Evolutionary conservation across 2,797 vertebrate species (phyloP).

Genomic region (Gymnoscopelus microlampas): DNA sequence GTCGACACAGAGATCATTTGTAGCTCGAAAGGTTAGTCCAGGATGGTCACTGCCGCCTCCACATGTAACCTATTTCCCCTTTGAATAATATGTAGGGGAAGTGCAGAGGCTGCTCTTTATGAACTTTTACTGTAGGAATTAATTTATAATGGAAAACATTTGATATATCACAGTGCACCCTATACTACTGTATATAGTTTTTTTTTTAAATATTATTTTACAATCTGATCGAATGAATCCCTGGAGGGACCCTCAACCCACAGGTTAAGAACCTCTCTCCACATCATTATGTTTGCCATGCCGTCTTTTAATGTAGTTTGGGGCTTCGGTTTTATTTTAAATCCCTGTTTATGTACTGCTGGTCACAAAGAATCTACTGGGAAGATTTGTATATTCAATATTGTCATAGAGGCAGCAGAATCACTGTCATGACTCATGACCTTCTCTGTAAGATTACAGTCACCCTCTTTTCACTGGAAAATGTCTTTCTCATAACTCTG

Average conservation of each 20-base stretch:
- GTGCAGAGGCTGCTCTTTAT: too few species aligned
- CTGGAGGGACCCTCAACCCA: too few species aligned
- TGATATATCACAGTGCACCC: too few species aligned
- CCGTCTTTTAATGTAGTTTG: not conserved
- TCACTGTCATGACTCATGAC: not conserved
- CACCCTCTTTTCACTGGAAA: constrained; percentile 24
- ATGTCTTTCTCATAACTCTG: not conserved
- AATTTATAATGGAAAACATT: too few species aligned
- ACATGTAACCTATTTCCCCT: not conserved
- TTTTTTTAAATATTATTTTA: too few species aligned
- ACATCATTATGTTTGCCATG: too few species aligned
- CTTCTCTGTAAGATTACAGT: constrained; percentile 19
- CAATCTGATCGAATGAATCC: too few species aligned
- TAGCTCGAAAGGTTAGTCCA: not conserved
- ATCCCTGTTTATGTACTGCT: not conserved
- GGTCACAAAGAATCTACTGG: not conserved
- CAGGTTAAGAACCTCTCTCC: too few species aligned
- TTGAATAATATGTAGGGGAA: too few species aligned
- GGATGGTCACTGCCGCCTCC: not conserved
- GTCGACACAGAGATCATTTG: not conserved
- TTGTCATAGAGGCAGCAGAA: constrained; percentile 10
- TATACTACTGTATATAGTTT: too few species aligned
- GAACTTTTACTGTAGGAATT: too few species aligned
- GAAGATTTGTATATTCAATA: not conserved
- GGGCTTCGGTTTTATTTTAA: not conserved